Evolutionary conservation across 2,797 vertebrate genomes (phyloP).

Genomic region (Myotis daubentonii): DNA sequence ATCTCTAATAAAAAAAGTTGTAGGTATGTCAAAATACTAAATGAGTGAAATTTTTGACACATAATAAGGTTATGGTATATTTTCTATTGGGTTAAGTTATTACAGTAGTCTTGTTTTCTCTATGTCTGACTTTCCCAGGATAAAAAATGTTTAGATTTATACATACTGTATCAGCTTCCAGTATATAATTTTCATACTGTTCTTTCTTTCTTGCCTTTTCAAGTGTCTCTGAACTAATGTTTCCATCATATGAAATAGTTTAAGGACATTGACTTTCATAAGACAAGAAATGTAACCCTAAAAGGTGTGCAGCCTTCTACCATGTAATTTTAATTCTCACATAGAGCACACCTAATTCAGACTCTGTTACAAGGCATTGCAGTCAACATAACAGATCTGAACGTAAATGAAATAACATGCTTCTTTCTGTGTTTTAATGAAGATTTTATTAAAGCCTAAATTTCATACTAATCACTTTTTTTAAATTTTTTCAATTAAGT

Average conservation of each 20-base stretch:
- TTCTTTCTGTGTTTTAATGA: slow-evolving; percentile 42
- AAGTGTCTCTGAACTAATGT: slow-evolving; percentile 35
- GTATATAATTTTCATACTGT: background rate
- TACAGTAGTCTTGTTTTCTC: background rate
- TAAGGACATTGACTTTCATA: background rate
- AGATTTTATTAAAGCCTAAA: slow-evolving; percentile 1
- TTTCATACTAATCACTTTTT: background rate
- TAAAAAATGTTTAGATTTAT: slow-evolving; percentile 42
- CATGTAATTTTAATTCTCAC: slow-evolving; percentile 1
- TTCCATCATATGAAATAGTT: background rate
- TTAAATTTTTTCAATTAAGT: background rate
- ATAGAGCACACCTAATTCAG: background rate
- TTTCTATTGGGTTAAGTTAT: background rate
- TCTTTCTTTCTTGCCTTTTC: background rate
- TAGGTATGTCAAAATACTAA: background rate
- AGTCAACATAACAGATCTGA: background rate
- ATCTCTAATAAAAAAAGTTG: background rate
- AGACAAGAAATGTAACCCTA: slow-evolving; percentile 20
- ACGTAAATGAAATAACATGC: background rate
- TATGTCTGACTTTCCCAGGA: background rate
- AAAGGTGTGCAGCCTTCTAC: background rate
- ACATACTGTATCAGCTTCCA: slow-evolving; percentile 6
- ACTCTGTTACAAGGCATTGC: background rate
- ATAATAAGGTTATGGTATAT: background rate
- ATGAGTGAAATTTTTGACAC: background rate